Evolutionary conservation across 2,888 invertebrate species (phyloP), one percentile per base, ranked within the genome.

Genomic region (Fabriciana adippe): DNA sequence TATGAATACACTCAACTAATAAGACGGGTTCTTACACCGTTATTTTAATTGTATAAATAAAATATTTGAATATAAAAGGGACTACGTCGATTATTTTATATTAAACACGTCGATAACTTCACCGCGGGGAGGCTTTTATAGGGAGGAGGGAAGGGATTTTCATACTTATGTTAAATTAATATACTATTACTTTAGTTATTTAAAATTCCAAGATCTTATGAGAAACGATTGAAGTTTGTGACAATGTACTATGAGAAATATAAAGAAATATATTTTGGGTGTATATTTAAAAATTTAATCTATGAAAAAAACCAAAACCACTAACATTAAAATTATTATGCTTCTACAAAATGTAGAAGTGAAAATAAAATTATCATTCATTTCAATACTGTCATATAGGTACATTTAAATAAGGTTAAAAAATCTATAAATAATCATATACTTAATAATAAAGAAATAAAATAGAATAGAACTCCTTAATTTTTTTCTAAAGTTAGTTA

Each of bases 71-170:
- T 70, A 70, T 48, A 48, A 59, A 59, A 59, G 48, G 18, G 48
- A 48, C 48, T 59, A n/a, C 59, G 59, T 59, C 59, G 59, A 59
- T 59, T 16, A 48, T 59, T 48, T 59, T 59, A 48, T 59, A 59
- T 72, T 68, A 72, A 68, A 68, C 68, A 61, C 57, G 64, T 69
- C 61, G 64, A 63, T 64, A 65, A 64, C 31, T 21, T 56, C 71
- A 47, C 72, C 57, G 57, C 72, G 65, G 71, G 78, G 54, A 57
- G 54, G 26, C n/a, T 26, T 26, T 26, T 26, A 26, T 26, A 4
- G 26, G 5, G 26, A 26, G 5, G 26, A 3, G 26, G 26, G 26
- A 4, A 26, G 26, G 31, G n/a, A 45, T 41, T 62, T 66, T 62
- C 54, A 62, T 57, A 66, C 54, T 55, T 55, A 48, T 55, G 45